Conservation (phyloP, 2,113 vertebrate species). For the Laterallus jamaicensis region DNA sequence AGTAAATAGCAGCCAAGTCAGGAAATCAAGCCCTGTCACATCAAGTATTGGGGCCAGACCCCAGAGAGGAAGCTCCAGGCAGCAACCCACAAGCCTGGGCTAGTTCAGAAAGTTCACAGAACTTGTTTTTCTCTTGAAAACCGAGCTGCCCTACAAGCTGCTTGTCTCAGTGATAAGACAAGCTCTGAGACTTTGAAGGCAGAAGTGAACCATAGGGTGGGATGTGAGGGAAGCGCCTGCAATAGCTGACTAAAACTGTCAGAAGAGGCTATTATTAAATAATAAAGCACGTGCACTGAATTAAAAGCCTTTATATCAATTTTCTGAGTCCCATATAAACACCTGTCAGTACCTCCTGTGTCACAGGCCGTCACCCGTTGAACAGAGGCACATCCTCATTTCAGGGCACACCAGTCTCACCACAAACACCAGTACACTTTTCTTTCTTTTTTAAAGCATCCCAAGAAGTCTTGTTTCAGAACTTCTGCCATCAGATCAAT, state of each 20-base stretch:
- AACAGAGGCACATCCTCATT: neutral
- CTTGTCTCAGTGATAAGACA: no score
- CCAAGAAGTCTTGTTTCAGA: neutral
- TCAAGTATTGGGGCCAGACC: neutral
- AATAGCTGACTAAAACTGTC: no score
- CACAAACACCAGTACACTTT: accelerated
- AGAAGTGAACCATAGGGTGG: neutral
- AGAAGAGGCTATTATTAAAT: neutral
- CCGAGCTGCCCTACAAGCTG: neutral
- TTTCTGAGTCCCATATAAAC: neutral
- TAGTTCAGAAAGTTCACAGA: neutral
- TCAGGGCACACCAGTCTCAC: neutral
- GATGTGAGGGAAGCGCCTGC: neutral
- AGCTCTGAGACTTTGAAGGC: neutral
- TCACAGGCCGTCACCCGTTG: accelerated
- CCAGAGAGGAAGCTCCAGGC: neutral
- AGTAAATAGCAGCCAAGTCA: neutral
- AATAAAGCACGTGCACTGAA: accelerated
- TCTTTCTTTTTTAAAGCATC: neutral
- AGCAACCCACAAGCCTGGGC: neutral
- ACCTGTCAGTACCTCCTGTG: neutral
- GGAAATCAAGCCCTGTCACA: neutral
- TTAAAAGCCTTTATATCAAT: neutral
- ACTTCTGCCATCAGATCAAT: neutral
- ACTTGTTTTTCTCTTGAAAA: neutral